phyloP scores from a whole-genome alignment of 35 echinoderm and acorn worm species.

The Ophioderma brevispina region DNA sequence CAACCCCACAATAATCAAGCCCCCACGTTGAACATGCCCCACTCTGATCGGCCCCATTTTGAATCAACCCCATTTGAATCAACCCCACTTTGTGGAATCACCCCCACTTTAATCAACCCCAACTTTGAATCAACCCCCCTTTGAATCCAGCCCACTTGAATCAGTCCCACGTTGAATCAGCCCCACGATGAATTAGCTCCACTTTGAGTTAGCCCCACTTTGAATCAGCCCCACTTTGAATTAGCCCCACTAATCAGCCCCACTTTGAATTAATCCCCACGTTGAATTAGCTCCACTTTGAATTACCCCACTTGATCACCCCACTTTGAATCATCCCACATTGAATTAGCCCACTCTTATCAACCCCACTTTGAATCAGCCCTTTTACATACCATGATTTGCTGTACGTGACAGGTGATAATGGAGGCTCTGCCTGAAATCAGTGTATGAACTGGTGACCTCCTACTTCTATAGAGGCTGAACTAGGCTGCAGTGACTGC shows the following conservation, averaged over 20 bases:
- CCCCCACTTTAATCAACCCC: no score
- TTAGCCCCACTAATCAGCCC: no score
- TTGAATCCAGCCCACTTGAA: no score
- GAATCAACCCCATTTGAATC: no score
- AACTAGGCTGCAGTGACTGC: background rate
- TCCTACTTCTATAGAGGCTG: conserved; percentile 24
- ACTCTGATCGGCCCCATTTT: no score
- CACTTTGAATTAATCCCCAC: background rate
- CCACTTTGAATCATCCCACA: background rate
- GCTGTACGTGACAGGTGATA: conserved; percentile 38
- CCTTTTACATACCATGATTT: conserved; percentile 49
- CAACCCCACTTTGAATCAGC: background rate
- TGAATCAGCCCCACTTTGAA: no score
- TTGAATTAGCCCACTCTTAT: background rate
- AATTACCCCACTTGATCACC: background rate
- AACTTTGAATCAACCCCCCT: no score
- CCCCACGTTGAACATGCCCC: no score
- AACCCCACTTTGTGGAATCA: no score
- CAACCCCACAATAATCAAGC: no score
- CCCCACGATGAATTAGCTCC: background rate
- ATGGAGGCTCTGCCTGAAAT: conserved; percentile 64
- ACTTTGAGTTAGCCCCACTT: background rate
- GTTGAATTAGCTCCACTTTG: background rate
- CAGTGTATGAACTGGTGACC: conserved; percentile 29
- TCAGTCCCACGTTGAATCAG: no score